Base-by-base conservation (phyloP, 1,140 invertebrate species). In the Odontomachus brunneus region DNA sequence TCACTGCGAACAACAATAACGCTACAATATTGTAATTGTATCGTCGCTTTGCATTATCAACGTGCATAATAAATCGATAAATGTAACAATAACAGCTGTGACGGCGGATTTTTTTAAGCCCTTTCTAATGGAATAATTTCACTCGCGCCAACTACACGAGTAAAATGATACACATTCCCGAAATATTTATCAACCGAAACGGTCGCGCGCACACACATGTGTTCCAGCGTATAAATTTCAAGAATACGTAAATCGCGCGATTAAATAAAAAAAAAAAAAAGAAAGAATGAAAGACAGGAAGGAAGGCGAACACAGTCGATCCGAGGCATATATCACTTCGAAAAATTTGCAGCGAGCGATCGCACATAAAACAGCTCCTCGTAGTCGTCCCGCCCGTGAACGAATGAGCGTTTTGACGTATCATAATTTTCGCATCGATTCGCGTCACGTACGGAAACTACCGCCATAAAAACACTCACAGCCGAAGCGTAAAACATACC, bases 401-500 rank as follows among this genome's bases (percentile, higher is more conserved):
- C 38, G n/a, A 24, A 66, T n/a, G 48, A 44, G 9, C 38, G 38
- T 7, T 65, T 75, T n/a, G 44, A 26, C 19, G n/a, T 76, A 66
- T 76, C 60, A 14, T 76, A 76, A 76, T 44, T 71, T n/a, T 57
- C 48, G 63, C 51, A 44, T 57, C 33, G 33, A 57, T 69, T 15
- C 49, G 29, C 63, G 33, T 59, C 65, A 57, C n/a, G 19, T 19
- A 71, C 33, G 65, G 38, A 44, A 57, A 80, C 75, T 19, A 49
- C n/a, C 12, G n/a, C 75, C 29, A 80, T 57, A 71, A 80, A 69
- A 57, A 5, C 65, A 33, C 51, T 57, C 51, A 22, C 19, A 33
- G 44, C 33, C 33, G 29, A 71, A n/a, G 51, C 65, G 75, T 55
- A 69, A 59, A 80, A 80, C 65, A 59, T 80, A 80, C 51, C 69